Base-by-base conservation (phyloP, 1,140 invertebrate species). In the Nixonia krombeini region DNA sequence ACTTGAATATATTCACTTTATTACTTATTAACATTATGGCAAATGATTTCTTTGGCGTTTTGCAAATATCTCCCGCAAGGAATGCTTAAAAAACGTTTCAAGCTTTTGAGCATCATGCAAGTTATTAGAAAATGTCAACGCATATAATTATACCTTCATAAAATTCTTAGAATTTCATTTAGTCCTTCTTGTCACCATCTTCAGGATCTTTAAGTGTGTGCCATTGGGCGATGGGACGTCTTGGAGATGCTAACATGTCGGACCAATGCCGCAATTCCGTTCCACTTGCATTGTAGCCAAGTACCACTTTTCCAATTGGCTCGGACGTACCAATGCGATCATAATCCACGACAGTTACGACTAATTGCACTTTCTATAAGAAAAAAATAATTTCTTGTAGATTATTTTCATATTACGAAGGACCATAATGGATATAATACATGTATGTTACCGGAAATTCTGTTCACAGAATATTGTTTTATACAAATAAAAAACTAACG, bases 301-400 rank as follows among this genome's bases (percentile, higher is more conserved):
- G 89, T 51, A 99, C 89, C 59, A 96, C 95, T 86, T 97, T 96
- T 64, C 98, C 98, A 81, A 99, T 99, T 12, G 98, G 97, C 85
- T 99, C 98, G 68, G 96, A 99, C 37, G 97, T 99, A 38, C 98
- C 98, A 85, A 99, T 99, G 84, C 98, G 94, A 89, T 99, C 98
- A 86, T 99, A 99, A 87, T 99, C 98, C 80, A 99, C 97, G 71
- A 99, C 98, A 42, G 98, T 99, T 73, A 99, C 94, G 79, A 96
- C 91, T 87, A 99, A 89, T 86, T 96, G 94, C 70, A 99, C 97
- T 96, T 99, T 99, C 97, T 99, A 90, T 56, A 74, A 75, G 7
- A 16, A 29, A 63, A 44, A 46, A 70, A 47, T 7, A 56, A 41
- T 25, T 25, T 18, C 21, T 38, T 7, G 45, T 44, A 38, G 4